Percentiles rank a stretch among this genome's conserved stretches.
These are phyloP conservation scores for Microtus pennsylvanicus DNA, from an alignment of 2,113 vertebrate species.

Conservation along the genomic window DNA sequence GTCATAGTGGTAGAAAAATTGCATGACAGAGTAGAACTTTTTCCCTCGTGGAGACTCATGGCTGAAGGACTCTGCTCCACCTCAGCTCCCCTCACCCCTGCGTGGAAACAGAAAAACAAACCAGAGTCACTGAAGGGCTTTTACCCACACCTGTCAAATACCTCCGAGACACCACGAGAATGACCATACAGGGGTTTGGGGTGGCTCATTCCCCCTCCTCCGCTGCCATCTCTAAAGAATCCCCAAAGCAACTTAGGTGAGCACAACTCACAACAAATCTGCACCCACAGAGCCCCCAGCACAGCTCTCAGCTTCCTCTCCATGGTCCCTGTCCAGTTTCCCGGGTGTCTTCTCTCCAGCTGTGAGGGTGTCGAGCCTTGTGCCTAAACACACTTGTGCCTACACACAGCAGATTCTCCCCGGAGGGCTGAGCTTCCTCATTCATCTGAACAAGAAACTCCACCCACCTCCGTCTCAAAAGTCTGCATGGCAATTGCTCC, in stretches of 20 bases:
- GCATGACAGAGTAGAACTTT: too few relatives aligned
- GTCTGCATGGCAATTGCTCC: not conserved
- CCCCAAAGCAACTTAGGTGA: too few relatives aligned
- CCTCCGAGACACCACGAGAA: not conserved
- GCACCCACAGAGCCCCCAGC: conserved; percentile 44
- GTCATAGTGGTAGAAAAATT: too few relatives aligned
- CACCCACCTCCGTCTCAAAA: not conserved
- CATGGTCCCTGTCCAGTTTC: not conserved
- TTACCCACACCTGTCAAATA: not conserved
- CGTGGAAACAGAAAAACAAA: too few relatives aligned
- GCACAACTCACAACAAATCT: conserved; percentile 53
- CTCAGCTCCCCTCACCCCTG: too few relatives aligned
- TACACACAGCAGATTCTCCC: not conserved
- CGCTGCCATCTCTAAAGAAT: too few relatives aligned
- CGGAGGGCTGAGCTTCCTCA: not conserved
- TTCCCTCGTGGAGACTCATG: too few relatives aligned
- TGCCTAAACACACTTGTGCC: not conserved
- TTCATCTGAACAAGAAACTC: not conserved
- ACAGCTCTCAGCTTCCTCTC: not conserved
- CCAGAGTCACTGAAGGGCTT: not conserved
- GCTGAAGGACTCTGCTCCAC: too few relatives aligned
- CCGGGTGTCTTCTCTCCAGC: too few relatives aligned
- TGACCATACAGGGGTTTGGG: not conserved
- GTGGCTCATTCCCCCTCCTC: too few relatives aligned
- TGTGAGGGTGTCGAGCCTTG: too few relatives aligned